phyloP scores from a whole-genome alignment of 2,888 invertebrate species.

The Ornithoptera priamus region DNA sequence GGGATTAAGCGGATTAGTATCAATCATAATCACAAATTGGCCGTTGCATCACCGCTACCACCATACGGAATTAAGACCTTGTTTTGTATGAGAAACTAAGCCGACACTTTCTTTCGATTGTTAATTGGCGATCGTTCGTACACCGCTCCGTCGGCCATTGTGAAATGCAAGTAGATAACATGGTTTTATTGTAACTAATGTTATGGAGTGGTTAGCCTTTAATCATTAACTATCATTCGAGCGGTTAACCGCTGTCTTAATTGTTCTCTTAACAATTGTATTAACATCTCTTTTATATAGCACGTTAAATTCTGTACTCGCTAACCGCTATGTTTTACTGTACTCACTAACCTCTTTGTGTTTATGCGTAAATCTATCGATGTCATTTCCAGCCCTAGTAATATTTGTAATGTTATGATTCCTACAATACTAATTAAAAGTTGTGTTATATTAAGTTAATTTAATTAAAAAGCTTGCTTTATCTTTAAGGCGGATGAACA shows the following conservation, averaged over 20 bases:
- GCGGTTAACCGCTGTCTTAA: not conserved
- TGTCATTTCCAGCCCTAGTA: too few species aligned
- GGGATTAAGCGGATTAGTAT: slow-evolving; percentile 72
- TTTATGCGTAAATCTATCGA: too few species aligned
- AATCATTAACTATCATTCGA: not conserved
- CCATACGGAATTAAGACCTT: slow-evolving; percentile 42
- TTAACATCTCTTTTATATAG: slow-evolving; percentile 1
- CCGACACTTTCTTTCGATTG: slow-evolving; percentile 36
- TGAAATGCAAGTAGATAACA: slow-evolving; percentile 16
- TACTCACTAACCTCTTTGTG: too few species aligned
- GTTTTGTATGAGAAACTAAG: slow-evolving; percentile 27
- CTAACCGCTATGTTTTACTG: too few species aligned
- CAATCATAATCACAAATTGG: slow-evolving; percentile 72
- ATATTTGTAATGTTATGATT: too few species aligned
- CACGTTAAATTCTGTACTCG: not conserved
- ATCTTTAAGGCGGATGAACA: too few species aligned
- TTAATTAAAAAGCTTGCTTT: too few species aligned
- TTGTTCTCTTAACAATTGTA: not conserved
- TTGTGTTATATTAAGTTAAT: too few species aligned
- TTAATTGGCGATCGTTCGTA: slow-evolving; percentile 40
- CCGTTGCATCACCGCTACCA: slow-evolving; percentile 62
- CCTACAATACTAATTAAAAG: too few species aligned
- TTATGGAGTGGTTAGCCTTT: not conserved
- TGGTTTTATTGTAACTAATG: slow-evolving; percentile 9
- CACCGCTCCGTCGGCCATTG: slow-evolving; percentile 13